phyloP scores from a whole-genome alignment of 1,140 invertebrate genomes.

The Bactericera cockerelli region DNA sequence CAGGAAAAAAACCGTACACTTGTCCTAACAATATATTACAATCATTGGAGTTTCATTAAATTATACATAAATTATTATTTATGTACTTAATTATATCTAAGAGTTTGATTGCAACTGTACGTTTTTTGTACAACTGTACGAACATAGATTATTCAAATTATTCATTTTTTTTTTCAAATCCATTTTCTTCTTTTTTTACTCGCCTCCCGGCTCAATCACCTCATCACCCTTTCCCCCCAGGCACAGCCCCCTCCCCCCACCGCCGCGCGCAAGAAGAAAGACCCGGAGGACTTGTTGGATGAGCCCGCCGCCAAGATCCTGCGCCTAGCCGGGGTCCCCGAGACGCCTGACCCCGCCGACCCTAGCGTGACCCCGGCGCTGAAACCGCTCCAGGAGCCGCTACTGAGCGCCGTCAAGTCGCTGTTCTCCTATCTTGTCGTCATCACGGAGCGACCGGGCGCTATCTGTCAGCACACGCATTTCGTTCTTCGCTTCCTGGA shows the following conservation, averaged over 20 bases:
- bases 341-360: not conserved
- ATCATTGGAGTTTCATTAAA: too few species aligned
- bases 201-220: too few species aligned
- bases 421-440: slow-evolving; percentile 56
- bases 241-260: not conserved
- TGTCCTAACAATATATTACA: too few species aligned
- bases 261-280: not conserved
- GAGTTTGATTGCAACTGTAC: too few species aligned
- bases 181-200: too few species aligned
- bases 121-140: too few species aligned
- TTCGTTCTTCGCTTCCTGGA: slow-evolving; percentile 75
- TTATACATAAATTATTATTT: too few species aligned
- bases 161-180: too few species aligned
- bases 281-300: not conserved
- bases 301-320: slow-evolving; percentile 22
- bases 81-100: too few species aligned
- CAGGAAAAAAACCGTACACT: too few species aligned
- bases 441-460: slow-evolving; percentile 53
- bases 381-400: slow-evolving; percentile 35
- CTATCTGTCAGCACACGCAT: slow-evolving; percentile 66
- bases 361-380: not conserved
- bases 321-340: slow-evolving; percentile 14
- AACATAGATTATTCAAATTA: too few species aligned
- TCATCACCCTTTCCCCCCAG: too few species aligned
- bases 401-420: slow-evolving; percentile 40